Evolutionary conservation across 2,888 invertebrate species (phyloP).

Genomic region (Pycnomerus fuliginosus): DNA sequence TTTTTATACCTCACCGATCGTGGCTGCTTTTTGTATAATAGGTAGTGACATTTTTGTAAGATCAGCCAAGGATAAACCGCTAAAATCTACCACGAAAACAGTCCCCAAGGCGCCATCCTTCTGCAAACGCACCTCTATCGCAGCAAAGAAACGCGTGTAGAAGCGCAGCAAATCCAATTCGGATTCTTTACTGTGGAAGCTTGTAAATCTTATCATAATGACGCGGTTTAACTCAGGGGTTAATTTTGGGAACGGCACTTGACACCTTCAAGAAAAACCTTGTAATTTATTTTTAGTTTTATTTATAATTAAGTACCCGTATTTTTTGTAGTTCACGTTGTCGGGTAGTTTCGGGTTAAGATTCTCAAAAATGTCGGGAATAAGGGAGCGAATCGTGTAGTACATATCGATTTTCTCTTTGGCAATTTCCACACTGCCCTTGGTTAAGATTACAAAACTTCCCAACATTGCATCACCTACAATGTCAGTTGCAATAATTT

Average conservation of each 20-base stretch:
- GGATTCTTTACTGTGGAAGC: too few relatives aligned
- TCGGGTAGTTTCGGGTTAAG: conserved; percentile 15
- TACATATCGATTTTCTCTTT: conserved; percentile 40
- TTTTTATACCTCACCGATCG: conserved; percentile 5
- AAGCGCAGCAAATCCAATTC: too few relatives aligned
- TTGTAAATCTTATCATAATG: too few relatives aligned
- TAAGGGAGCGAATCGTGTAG: conserved; percentile 31
- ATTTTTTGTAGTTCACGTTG: too few relatives aligned
- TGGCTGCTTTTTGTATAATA: neutral
- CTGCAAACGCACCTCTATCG: too few relatives aligned
- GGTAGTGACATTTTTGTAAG: conserved; percentile 1
- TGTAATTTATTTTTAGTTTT: neutral
- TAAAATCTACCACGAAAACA: conserved; percentile 6
- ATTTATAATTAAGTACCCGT: conserved; percentile 28
- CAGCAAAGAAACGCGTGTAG: too few relatives aligned
- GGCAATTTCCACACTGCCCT: conserved; percentile 35
- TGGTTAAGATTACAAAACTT: conserved; percentile 32
- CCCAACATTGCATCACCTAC: conserved; percentile 18
- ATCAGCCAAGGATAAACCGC: conserved; percentile 1
- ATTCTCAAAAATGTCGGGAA: conserved; percentile 33
- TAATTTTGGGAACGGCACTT: too few relatives aligned
- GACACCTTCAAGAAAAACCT: too few relatives aligned
- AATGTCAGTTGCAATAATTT: conserved; percentile 1
- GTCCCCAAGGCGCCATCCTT: too few relatives aligned
- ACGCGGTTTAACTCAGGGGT: too few relatives aligned